These are phyloP conservation scores for Synergus laeviventris DNA, from an alignment of 2,888 invertebrate species.

Conservation along the genomic window DNA sequence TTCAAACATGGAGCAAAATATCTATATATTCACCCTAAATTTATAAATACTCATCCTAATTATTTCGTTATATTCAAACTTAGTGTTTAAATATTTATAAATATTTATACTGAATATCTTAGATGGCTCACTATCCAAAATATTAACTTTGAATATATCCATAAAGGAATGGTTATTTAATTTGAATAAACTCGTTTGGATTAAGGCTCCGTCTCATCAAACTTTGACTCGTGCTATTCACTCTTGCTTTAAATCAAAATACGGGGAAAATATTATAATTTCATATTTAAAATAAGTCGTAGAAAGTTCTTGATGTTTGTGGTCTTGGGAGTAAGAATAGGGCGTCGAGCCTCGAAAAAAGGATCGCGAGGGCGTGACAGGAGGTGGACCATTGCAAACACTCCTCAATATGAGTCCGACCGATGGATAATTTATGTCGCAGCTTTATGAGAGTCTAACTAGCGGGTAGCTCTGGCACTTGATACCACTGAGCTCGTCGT, in stretches of 20 bases:
- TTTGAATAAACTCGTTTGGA: no score
- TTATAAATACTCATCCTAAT: no score
- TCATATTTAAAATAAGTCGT: neutral
- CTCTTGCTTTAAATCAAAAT: neutral
- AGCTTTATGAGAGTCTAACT: constrained; percentile 75
- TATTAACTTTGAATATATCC: no score
- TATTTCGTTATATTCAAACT: no score
- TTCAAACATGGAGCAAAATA: no score
- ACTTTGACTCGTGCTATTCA: neutral
- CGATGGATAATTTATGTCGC: constrained; percentile 72
- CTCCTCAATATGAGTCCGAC: constrained; percentile 64
- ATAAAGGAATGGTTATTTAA: no score
- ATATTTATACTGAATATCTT: no score
- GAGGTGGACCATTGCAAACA: constrained; percentile 75
- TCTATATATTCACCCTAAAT: no score
- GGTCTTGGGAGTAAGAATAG: neutral
- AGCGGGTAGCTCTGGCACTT: constrained; percentile 69
- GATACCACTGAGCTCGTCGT: constrained; percentile 56
- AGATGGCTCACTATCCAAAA: no score
- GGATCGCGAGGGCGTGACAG: constrained; percentile 76
- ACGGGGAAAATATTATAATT: neutral
- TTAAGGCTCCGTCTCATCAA: no score
- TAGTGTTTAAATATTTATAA: no score
- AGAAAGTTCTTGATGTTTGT: neutral
- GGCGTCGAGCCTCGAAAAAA: constrained; percentile 39